A percentile compares a stretch with the other conserved stretches of the same genome.
Evolutionary conservation across 2,113 vertebrate species (phyloP).

Genomic region (Caretta caretta): DNA sequence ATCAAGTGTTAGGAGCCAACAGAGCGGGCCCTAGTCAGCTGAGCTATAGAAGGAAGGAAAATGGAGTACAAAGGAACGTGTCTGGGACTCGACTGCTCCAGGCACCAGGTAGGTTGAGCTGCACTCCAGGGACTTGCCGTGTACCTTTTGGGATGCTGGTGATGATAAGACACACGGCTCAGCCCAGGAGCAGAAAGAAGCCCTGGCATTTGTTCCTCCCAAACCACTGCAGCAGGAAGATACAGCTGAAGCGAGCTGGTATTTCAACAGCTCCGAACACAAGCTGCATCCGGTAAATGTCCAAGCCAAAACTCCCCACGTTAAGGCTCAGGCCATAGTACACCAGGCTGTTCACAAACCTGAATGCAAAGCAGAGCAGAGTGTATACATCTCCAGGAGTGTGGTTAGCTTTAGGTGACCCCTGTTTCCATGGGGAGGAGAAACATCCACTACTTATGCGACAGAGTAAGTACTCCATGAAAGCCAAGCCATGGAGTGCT

Average conservation of each 20-base stretch:
- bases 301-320: conserved; percentile 89
- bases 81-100: fast-evolving
- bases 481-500: too few species aligned
- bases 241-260: conserved; percentile 78
- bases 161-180: conserved; percentile 82
- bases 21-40: fast-evolving
- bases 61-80: neutral
- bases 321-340: conserved; percentile 90
- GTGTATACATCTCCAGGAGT: neutral
- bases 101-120: fast-evolving
- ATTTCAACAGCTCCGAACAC: conserved; percentile 88
- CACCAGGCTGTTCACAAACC: conserved; percentile 89
- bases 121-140: fast-evolving
- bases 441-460: neutral
- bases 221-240: conserved; percentile 79
- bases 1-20: neutral
- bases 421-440: neutral
- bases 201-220: conserved; percentile 83
- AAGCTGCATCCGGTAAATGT: conserved; percentile 93
- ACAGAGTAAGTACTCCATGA: neutral
- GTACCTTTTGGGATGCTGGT: conserved; percentile 85
- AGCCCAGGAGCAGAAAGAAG: conserved; percentile 78
- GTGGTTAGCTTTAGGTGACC: neutral
- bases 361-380: conserved; percentile 37
- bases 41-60: neutral